Base-by-base conservation (phyloP, 2,797 vertebrate species). In the Podargus strigoides region DNA sequence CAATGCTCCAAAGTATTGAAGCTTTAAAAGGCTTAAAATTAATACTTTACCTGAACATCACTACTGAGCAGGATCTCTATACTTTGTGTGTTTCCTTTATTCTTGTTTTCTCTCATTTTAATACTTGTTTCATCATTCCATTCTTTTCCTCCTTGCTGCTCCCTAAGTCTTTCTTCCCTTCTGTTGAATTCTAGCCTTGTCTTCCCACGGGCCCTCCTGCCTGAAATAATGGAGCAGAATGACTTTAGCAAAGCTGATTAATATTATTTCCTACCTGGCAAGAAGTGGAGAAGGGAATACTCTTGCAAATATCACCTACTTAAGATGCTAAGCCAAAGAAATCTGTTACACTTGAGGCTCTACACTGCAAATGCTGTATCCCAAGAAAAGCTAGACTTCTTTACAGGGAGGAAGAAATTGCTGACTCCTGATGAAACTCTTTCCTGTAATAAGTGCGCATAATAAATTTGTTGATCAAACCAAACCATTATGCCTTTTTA, bases 161-260 rank as follows among this genome's bases (percentile, higher is more conserved):
- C 22, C 46, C 12, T 19, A 52, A 82, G 47, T 79, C 85, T 87
- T 89, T 32, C n/a, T 87, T 87, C 59, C 63, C 34, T 81, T 86
- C 56, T 83, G 24, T 76, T 75, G 37, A 93, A n/a, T 92, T 95
- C 55, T 88, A 86, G 69, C 55, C 47, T 90, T 79, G 24, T 69
- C 70, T 89, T 89, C 89, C 89, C 70, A 11, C 47, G 69, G 63
- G 59, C 28, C n/a, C 21, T 73, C n/a, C 86, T 90, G 79, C 86
- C 81, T 69, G 75, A 94, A 96, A 87, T 90, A 82, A 79, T 59
- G 63, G 66, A 93, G 70, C 74, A 69, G 39, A 89, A 52, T 85
- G 83, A 92, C 74, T 93, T 94, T 46, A 87, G 55, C 55, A 93
- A 90, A 95, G 85, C 91, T 87, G 89, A 92, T 95, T 96, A 92